Evolutionary conservation across 2,113 vertebrate genomes (phyloP), one percentile per base, ranked within the genome.

Genomic region (Crypturellus undulatus): DNA sequence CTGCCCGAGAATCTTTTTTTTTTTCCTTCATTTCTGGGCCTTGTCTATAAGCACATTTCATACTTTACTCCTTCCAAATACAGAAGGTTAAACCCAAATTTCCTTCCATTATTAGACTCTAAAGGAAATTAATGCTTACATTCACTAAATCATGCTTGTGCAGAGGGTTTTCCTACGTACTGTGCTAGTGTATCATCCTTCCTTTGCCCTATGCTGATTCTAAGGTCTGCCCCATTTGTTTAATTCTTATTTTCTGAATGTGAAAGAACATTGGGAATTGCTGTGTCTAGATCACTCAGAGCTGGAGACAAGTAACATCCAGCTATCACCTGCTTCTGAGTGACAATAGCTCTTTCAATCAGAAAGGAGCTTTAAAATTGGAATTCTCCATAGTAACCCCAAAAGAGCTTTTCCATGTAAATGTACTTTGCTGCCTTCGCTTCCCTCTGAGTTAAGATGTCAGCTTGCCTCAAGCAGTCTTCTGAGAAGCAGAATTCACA

Each of bases 141-240:
- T 43, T 43, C 1, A 43, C 30, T 32, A 60, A 47, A 68, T 64
- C 56, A 30, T 60, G 85, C 62, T 28, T 76, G 56, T 17, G 76
- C 84, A 86, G 65, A 52, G 90, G 90, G 54, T 92, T 97, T 96
- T 94, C 92, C 90, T 28, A 36, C 75, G 62, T 63, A 49, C 79
- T 95, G 80, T 72, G 56, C 80, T 71, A 56, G 15, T 69, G 38
- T 72, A 34, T 62, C 86, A 86, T 65, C 83, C 36, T 89, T 90
- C 78, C 68, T 85, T 79, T 71, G n/a, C 52, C 24, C 58, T 69
- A 1, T 47, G 47, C 42, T 52, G 43, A 64, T 76, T 87, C 72
- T 92, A 42, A 64, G 30, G 16, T 71, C 60, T 85, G 84, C 67
- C 69, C 34, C 79, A 49, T 65, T 87, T 85, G 52, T 73, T 90